Evolutionary conservation across 2,888 invertebrate species (phyloP), one percentile per base, ranked within the genome.

Genomic region (Holacanthella duospinosa): DNA sequence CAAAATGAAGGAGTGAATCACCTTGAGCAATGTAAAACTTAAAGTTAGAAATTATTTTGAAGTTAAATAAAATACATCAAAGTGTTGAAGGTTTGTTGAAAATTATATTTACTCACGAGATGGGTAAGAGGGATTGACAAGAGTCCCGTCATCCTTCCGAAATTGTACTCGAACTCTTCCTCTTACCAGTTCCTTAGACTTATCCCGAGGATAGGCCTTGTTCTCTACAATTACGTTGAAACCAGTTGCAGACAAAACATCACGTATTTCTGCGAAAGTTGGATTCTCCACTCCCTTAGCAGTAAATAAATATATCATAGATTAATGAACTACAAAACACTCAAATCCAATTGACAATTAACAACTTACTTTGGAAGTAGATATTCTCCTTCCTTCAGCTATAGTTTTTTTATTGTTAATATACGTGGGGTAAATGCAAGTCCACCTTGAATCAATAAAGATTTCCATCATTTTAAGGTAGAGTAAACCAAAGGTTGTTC

Each of bases 361-460:
- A 43, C 21, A n/a, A n/a, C 53, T 64, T 74, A 81, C 82, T 76
- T 85, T 85, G 1, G 85, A 83, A 78, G 92, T 92, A 1, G 89
- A 79, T 26, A 99, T 80, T 71, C 86, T 84, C 36, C 99, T 82
- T 3, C 99, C 99, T 77, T 94, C 87, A 1, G 89, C 89, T 21
- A 89, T 77, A 0, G 93, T 89, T 77, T 91, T 94, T 76, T 93
- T 94, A 74, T 87, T 91, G 76, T 99, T 97, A 59, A 99, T 81
- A 74, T 97, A 99, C 0, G 93, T 88, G 62, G 99, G 99, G 78
- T 99, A 99, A 66, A 99, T 86, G 76, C 94, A 94, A 63, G 96
- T 83, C 97, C 97, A 99, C 76, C 89, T 89, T 79, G 72, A 69
- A 71, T 27, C 19, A 21, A 59, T 26, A 61, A 28, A 58, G 60